Percentiles rank a stretch among this genome's conserved stretches.
Conservation (phyloP, 2,797 vertebrate genomes). For the Pempheris klunzingeri region DNA sequence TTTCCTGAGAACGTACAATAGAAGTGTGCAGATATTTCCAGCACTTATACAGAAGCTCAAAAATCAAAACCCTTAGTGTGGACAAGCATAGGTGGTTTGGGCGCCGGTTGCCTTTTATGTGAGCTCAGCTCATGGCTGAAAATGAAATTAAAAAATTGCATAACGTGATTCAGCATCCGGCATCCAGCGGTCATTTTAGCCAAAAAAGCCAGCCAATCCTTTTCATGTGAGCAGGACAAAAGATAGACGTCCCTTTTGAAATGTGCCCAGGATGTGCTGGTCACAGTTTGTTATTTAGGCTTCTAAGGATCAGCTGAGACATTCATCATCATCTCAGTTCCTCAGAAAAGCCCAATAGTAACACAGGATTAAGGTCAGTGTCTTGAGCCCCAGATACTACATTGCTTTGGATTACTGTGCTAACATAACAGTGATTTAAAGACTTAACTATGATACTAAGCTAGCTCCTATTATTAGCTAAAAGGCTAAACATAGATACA, state of each 20-base stretch:
- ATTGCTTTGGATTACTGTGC: conserved; percentile 81
- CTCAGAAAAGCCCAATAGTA: conserved; percentile 70
- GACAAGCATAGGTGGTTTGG: neutral
- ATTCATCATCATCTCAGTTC: conserved; percentile 43
- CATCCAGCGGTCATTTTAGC: no score
- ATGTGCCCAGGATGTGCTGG: conserved; percentile 16
- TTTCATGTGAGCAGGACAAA: neutral
- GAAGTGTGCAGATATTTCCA: neutral
- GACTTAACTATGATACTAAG: conserved; percentile 79
- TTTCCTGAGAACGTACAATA: neutral
- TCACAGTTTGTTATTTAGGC: no score
- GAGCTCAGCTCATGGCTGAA: neutral
- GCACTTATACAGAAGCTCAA: neutral
- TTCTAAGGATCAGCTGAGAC: conserved; percentile 51
- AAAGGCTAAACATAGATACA: conserved; percentile 79
- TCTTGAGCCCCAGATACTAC: conserved; percentile 74
- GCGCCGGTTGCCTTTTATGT: neutral
- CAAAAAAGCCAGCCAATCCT: conserved; percentile 6
- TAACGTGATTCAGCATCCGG: conserved; percentile 5
- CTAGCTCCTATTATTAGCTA: conserved; percentile 83
- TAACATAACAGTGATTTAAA: conserved; percentile 85
- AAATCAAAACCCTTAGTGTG: neutral
- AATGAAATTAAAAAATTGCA: conserved; percentile 9
- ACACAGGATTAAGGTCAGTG: conserved; percentile 84
- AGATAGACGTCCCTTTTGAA: conserved; percentile 21